Base-by-base conservation (phyloP, 2,113 vertebrate genomes). In the Myotis brandtii region DNA sequence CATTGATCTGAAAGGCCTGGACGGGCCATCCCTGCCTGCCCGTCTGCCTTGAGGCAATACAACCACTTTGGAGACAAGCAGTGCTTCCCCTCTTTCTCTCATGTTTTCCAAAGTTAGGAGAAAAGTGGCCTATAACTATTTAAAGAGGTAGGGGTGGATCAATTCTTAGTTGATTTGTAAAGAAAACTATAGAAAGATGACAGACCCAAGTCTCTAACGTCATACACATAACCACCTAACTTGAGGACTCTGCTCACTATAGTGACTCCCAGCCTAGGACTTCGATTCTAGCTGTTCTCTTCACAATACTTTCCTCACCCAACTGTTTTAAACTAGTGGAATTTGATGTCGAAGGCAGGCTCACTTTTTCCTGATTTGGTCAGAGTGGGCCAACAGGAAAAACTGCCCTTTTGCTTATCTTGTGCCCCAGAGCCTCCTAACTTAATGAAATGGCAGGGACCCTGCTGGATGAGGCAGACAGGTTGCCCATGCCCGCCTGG, bases 381-480 rank as follows among this genome's bases (percentile, higher is more conserved):
- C 18, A 10, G 69, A 43, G 21, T 64, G 56, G 59, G 50, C 66
- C 85, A 80, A 48, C 43, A 48, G 56, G 82, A 64, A 86, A 75
- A 27, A 46, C 21, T 82, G 23, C 52, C 81, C 70, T 54, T 81
- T 17, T 43, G 70, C 54, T 84, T 73, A 37, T 40, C 46, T 59
- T 76, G 52, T 73, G 70, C n/a, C 70, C 67, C 67, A 64, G 37
- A 87, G 70, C 84, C 30, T 92, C 67, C 77, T 25, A 43, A 69
- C 52, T 67, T 46, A 43, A 91, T 86, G 80, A 92, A 80, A 84
- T 56, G 77, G 50, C 25, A 81, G 94, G 64, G 85, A 91, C 82
- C 17, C n/a, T 11, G 66, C 32, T 37, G 13, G 64, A 67, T 40
- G 52, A 85, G 77, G 80, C 46, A 16, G 56, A 9, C 20, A 27